Evolutionary conservation across 1,140 invertebrate genomes (phyloP).

Genomic region (Drosophila ogumai): DNA sequence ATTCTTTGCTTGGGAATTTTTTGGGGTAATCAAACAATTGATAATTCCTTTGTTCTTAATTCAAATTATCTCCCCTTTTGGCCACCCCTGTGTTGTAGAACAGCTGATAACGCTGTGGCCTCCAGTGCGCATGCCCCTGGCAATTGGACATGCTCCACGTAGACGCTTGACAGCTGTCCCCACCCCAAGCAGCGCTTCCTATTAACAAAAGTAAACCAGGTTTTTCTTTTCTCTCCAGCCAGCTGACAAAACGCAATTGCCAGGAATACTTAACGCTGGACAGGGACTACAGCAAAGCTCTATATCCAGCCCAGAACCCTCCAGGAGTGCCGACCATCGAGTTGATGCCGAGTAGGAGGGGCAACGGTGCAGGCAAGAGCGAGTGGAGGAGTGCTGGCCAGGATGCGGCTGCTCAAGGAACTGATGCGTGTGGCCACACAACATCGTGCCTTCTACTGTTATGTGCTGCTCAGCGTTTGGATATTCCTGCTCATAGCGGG

Average conservation of each 20-base stretch:
- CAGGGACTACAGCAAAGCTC: constrained; percentile 16
- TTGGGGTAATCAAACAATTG: not conserved
- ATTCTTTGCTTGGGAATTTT: not conserved
- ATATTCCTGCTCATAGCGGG: constrained; percentile 91
- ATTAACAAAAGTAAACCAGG: constrained; percentile 11
- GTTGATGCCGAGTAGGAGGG: constrained; percentile 19
- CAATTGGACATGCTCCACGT: constrained; percentile 64
- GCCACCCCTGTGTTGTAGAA: constrained; percentile 21
- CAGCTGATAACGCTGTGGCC: constrained; percentile 47
- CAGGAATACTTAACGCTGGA: constrained; percentile 1
- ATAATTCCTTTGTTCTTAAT: constrained; percentile 5
- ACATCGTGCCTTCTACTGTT: constrained; percentile 91
- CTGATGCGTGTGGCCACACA: constrained; percentile 89
- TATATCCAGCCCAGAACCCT: constrained; percentile 27
- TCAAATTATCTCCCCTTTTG: constrained; percentile 12
- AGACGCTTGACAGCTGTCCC: constrained; percentile 51
- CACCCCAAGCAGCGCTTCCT: constrained; percentile 4
- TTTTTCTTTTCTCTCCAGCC: constrained; percentile 29
- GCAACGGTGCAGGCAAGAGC: constrained; percentile 21
- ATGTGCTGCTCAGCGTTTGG: constrained; percentile 91
- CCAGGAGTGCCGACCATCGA: constrained; percentile 53
- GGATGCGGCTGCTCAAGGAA: constrained; percentile 85
- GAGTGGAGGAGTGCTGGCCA: constrained; percentile 33
- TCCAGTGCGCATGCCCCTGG: constrained; percentile 61
- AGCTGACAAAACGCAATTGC: constrained; percentile 14